Conservation (phyloP, 2,797 vertebrate species). For the Pseudotriccus pelzelni region DNA sequence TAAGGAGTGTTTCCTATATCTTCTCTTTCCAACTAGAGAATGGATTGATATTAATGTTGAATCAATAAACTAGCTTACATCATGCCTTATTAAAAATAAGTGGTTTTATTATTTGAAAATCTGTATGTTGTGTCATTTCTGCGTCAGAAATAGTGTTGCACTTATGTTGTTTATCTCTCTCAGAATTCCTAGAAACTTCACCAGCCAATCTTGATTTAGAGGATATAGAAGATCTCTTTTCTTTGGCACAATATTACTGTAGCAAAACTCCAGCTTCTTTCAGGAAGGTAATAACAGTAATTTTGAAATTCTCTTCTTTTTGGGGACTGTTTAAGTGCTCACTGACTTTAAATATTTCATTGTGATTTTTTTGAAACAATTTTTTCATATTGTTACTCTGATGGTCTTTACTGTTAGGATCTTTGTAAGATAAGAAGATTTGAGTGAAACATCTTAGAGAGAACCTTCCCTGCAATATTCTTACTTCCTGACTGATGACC, state of each 20-base stretch:
- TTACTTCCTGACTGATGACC: not conserved
- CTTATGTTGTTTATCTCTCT: constrained; percentile 59
- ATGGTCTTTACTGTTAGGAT: not conserved
- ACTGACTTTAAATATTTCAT: not conserved
- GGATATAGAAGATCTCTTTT: constrained; percentile 94
- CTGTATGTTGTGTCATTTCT: not conserved
- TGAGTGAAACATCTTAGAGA: not conserved
- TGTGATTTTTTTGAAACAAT: not conserved
- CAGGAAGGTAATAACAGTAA: constrained; percentile 84
- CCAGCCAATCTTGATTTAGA: constrained; percentile 88
- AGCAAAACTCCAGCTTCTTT: constrained; percentile 96
- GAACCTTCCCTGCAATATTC: not conserved
- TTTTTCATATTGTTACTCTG: not conserved
- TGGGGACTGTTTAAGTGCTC: not conserved
- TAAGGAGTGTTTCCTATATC: not conserved
- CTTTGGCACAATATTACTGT: constrained; percentile 95
- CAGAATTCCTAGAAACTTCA: constrained; percentile 89
- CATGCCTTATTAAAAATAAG: not conserved
- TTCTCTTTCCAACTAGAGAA: not conserved
- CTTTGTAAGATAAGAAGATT: not conserved
- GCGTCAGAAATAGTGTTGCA: not conserved
- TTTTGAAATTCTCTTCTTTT: not conserved
- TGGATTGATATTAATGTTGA: not conserved
- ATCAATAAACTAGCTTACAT: not conserved
- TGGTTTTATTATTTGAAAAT: not conserved